Evolutionary conservation across 2,113 vertebrate species (phyloP).

Genomic region (Peromyscus maniculatus): DNA sequence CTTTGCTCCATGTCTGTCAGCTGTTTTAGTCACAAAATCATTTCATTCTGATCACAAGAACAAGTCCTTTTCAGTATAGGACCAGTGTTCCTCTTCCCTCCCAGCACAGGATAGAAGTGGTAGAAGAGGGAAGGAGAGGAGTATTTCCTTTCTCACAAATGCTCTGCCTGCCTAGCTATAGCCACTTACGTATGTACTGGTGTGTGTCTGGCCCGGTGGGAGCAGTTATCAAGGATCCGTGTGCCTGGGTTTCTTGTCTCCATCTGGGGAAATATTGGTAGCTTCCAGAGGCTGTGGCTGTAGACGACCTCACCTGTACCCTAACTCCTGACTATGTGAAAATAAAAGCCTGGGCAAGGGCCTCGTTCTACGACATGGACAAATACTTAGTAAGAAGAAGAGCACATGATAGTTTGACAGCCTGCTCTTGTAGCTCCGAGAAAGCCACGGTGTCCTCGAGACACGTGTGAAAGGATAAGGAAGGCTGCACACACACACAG

Average conservation of each 20-base stretch:
- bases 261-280: background rate
- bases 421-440: background rate
- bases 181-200: background rate
- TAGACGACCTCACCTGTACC: background rate
- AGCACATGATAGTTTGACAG: background rate
- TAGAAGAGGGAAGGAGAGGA: background rate
- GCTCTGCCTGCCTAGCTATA: background rate
- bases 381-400: constrained; percentile 3
- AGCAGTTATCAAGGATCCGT: background rate
- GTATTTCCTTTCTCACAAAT: background rate
- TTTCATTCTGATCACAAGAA: background rate
- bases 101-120: background rate
- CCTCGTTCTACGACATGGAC: background rate
- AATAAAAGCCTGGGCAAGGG: background rate
- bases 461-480: background rate
- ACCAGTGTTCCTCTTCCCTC: background rate
- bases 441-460: background rate
- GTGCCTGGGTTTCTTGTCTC: background rate
- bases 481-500: background rate
- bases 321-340: background rate
- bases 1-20: background rate
- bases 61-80: background rate
- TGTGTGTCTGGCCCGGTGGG: background rate
- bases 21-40: background rate
- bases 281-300: background rate